A percentile compares a stretch with the other conserved stretches of the same genome.
These are phyloP conservation scores for Taenaris catops DNA, from an alignment of 2,888 invertebrate genomes.

Conservation along the genomic window DNA sequence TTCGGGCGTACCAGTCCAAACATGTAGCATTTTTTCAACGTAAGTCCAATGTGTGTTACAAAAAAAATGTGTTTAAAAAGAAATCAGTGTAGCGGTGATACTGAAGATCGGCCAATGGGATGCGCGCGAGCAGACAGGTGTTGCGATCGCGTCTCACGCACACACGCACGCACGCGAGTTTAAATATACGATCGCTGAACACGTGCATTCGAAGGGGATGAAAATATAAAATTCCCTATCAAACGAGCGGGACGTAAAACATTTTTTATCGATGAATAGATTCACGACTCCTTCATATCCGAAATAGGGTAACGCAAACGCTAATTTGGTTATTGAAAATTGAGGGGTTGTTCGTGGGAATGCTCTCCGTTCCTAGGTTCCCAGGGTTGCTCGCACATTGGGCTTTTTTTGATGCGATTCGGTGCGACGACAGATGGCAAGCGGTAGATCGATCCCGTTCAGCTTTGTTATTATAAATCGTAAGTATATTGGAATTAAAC, in stretches of 20 bases:
- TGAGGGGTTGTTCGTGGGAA: constrained; percentile 84
- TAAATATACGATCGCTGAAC: constrained; percentile 73
- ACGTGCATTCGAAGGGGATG: constrained; percentile 79
- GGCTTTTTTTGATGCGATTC: constrained; percentile 73
- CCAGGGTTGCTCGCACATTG: constrained; percentile 81
- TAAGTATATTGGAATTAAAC: constrained; percentile 75
- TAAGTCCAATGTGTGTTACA: constrained; percentile 66
- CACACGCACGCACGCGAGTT: constrained; percentile 61
- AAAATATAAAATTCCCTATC: constrained; percentile 40
- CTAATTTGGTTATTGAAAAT: constrained; percentile 81
- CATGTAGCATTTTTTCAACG: constrained; percentile 70
- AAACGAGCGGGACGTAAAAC: constrained; percentile 49
- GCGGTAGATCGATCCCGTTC: constrained; percentile 70
- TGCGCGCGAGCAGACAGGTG: constrained; percentile 73
- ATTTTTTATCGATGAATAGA: constrained; percentile 77
- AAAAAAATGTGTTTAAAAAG: constrained; percentile 71
- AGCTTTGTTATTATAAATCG: constrained; percentile 74
- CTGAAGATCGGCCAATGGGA: constrained; percentile 65
- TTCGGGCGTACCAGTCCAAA: constrained; percentile 68
- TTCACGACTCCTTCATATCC: constrained; percentile 79
- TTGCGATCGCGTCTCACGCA: constrained; percentile 55
- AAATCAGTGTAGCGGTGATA: constrained; percentile 79
- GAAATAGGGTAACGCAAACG: constrained; percentile 81
- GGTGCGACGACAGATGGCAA: constrained; percentile 79
- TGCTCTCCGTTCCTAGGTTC: constrained; percentile 81